phyloP scores from a whole-genome alignment of 2,797 vertebrate genomes.

The Hydrolagus colliei region DNA sequence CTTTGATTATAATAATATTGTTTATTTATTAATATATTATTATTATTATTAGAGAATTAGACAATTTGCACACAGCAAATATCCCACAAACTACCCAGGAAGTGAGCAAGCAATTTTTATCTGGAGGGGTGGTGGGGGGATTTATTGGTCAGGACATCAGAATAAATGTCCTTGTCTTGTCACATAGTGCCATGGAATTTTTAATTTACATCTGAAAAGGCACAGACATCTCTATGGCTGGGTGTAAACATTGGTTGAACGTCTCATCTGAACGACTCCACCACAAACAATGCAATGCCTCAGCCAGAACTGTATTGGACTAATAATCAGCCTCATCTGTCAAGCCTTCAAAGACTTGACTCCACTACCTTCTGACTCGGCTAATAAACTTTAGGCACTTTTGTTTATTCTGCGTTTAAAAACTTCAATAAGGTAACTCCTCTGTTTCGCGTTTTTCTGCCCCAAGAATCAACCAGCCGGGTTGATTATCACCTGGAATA shows the following conservation, averaged over 20 bases:
- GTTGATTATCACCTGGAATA: too few relatives aligned
- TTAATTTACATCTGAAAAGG: background rate
- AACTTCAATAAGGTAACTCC: too few relatives aligned
- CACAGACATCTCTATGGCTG: background rate
- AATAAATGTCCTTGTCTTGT: background rate
- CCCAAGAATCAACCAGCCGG: too few relatives aligned
- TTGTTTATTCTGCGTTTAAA: too few relatives aligned
- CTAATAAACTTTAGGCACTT: background rate
- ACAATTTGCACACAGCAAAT: background rate
- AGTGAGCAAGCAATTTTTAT: background rate
- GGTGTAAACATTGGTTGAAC: background rate
- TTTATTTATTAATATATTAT: too few relatives aligned
- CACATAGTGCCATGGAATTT: background rate
- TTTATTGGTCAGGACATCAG: background rate
- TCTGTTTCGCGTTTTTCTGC: too few relatives aligned
- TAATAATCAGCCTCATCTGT: too few relatives aligned
- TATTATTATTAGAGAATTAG: background rate
- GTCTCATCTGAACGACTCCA: background rate
- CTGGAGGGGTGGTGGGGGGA: background rate
- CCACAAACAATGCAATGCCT: background rate
- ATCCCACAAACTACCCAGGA: background rate
- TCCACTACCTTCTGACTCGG: background rate
- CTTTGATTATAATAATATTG: too few relatives aligned
- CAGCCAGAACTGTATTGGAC: background rate
- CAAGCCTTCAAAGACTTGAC: background rate